Percentiles rank a stretch among this genome's conserved stretches.
phyloP scores from a whole-genome alignment of 2,113 vertebrate genomes.

The Channa maculata region DNA sequence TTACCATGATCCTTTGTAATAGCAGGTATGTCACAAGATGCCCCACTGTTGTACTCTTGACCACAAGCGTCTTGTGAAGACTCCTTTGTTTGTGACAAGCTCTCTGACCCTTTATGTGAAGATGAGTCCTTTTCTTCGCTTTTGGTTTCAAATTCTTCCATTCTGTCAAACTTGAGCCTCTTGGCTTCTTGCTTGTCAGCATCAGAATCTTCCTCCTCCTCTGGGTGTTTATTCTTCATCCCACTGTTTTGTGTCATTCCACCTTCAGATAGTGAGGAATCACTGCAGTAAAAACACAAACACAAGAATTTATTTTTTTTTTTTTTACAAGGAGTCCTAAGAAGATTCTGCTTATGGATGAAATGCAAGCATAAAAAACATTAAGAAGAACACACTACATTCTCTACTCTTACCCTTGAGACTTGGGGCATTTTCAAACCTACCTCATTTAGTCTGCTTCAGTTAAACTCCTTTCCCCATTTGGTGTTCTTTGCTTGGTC shows the following conservation, averaged over 20 bases:
- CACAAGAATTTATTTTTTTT: not conserved
- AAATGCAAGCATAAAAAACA: not conserved
- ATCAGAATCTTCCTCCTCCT: slow-evolving; percentile 79
- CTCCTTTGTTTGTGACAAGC: slow-evolving; percentile 74
- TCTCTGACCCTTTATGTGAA: slow-evolving; percentile 79
- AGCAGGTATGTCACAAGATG: slow-evolving; percentile 68
- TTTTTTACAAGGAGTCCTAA: not conserved
- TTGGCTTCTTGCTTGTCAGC: slow-evolving; percentile 88
- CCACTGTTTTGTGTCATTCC: slow-evolving; percentile 82
- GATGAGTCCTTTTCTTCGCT: slow-evolving; percentile 74
- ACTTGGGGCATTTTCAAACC: too few relatives aligned
- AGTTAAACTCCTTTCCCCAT: too few relatives aligned
- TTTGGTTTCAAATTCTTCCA: slow-evolving; percentile 76
- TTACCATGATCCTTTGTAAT: slow-evolving; percentile 85
- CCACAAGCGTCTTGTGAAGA: slow-evolving; percentile 81
- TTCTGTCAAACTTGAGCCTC: slow-evolving; percentile 90
- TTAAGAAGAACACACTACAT: not conserved
- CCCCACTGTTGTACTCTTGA: slow-evolving; percentile 72
- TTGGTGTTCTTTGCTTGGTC: too few relatives aligned
- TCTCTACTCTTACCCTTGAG: not conserved
- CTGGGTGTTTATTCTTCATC: slow-evolving; percentile 88
- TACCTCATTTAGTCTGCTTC: too few relatives aligned
- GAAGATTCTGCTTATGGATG: not conserved
- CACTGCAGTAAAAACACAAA: slow-evolving; percentile 76
- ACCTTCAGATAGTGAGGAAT: slow-evolving; percentile 82